Evolutionary conservation across 2,797 vertebrate species (phyloP).

Genomic region (Mus spretus): DNA sequence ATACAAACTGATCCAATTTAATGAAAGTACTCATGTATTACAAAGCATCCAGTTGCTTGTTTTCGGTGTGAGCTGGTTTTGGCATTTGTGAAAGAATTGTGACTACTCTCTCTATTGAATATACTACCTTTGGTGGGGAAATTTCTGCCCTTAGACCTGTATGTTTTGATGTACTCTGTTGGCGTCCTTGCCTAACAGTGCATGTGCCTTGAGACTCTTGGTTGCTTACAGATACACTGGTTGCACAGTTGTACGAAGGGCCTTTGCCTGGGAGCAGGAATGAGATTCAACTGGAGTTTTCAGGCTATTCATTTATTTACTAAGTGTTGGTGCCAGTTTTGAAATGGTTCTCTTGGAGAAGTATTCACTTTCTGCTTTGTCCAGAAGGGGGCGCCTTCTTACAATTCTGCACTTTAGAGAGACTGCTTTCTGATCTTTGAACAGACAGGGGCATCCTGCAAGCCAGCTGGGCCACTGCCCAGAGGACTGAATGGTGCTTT

Average conservation of each 20-base stretch:
- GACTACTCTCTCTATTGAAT: conserved; percentile 21
- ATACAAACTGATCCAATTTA: conserved; percentile 19
- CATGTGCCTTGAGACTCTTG: conserved; percentile 77
- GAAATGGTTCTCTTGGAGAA: not conserved
- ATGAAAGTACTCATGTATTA: conserved; percentile 1
- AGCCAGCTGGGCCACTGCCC: conserved; percentile 50
- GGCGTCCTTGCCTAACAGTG: conserved; percentile 77
- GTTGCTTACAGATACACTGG: not conserved
- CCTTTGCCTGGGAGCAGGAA: not conserved
- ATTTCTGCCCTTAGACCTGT: conserved; percentile 71
- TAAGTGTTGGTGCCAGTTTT: not conserved
- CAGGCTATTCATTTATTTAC: not conserved
- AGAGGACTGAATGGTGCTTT: conserved; percentile 20
- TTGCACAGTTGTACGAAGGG: not conserved
- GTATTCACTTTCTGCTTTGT: conserved; percentile 54
- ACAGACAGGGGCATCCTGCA: conserved; percentile 2
- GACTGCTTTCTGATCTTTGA: conserved; percentile 49
- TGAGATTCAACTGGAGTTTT: not conserved
- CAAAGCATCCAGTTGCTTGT: not conserved
- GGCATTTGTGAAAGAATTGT: conserved; percentile 16
- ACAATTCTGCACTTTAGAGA: not conserved
- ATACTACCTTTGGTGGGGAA: not conserved
- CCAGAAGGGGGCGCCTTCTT: not conserved
- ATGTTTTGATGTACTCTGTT: conserved; percentile 37
- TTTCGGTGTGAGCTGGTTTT: conserved; percentile 9